Conservation (phyloP, 2,113 vertebrate species). For the Trichomycterus rosablanca region DNA sequence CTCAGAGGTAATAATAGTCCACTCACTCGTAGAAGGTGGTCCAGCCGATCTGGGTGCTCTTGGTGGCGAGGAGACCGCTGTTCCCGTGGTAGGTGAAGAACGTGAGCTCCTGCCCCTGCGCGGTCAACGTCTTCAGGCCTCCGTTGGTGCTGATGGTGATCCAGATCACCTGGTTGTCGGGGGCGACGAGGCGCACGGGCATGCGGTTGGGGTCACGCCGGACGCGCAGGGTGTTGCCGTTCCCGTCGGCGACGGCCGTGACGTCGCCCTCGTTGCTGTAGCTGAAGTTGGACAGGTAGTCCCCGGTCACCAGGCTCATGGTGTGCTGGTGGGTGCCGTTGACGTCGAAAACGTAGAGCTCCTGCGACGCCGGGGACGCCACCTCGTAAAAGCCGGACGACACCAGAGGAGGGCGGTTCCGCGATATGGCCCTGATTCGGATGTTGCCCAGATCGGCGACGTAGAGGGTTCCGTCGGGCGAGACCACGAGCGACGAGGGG, state of each 20-base stretch:
- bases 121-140: slow-evolving; percentile 90
- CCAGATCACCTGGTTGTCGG: slow-evolving; percentile 98
- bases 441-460: slow-evolving; percentile 95
- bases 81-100: slow-evolving; percentile 95
- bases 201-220: slow-evolving; percentile 90
- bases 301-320: slow-evolving; percentile 87
- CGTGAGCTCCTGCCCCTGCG: slow-evolving; percentile 91
- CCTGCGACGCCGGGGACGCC: slow-evolving; percentile 88
- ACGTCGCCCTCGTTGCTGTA: slow-evolving; percentile 96
- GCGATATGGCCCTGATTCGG: slow-evolving; percentile 85
- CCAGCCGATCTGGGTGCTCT: slow-evolving; percentile 97
- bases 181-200: slow-evolving; percentile 92
- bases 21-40: slow-evolving; percentile 98
- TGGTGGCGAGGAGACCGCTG: slow-evolving; percentile 92
- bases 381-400: slow-evolving; percentile 86
- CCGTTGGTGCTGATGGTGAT: slow-evolving; percentile 95
- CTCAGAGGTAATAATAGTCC: neutral
- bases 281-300: slow-evolving; percentile 96
- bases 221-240: slow-evolving; percentile 89
- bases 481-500: slow-evolving; percentile 89
- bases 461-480: slow-evolving; percentile 89
- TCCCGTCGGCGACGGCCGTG: slow-evolving; percentile 90
- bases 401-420: slow-evolving; percentile 81
- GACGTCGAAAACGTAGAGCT: slow-evolving; percentile 92
- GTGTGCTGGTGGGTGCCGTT: slow-evolving; percentile 97